Conservation (phyloP, 2,113 vertebrate species). For the Nanorana parkeri region DNA sequence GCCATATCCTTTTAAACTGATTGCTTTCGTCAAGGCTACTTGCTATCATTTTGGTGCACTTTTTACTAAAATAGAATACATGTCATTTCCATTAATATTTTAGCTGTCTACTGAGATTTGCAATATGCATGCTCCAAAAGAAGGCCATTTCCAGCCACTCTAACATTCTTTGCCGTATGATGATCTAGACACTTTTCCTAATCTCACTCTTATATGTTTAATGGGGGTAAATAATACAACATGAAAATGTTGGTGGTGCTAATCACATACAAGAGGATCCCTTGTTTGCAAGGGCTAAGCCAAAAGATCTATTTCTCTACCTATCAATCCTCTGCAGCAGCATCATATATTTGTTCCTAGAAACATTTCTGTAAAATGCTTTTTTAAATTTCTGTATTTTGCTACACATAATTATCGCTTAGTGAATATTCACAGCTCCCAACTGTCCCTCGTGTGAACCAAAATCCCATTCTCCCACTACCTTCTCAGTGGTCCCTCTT, state of each 20-base stretch:
- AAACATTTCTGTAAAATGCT: no score
- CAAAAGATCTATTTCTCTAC: no score
- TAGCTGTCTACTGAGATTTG: slow-evolving; percentile 64
- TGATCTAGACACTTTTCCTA: not conserved
- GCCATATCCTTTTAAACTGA: slow-evolving; percentile 92
- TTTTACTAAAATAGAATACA: slow-evolving; percentile 71
- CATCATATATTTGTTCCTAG: no score
- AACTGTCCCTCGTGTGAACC: no score
- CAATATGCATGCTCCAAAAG: slow-evolving; percentile 57
- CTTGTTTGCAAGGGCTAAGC: no score
- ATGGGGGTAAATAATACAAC: slow-evolving; percentile 18
- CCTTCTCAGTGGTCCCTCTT: no score
- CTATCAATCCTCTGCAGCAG: no score
- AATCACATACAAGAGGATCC: no score
- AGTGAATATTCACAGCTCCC: no score
- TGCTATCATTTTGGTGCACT: slow-evolving; percentile 84
- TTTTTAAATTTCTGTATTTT: no score
- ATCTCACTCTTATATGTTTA: slow-evolving; percentile 56
- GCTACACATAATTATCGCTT: no score
- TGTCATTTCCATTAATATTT: slow-evolving; percentile 69
- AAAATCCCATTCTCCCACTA: no score
- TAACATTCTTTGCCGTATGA: slow-evolving; percentile 23
- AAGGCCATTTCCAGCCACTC: slow-evolving; percentile 57
- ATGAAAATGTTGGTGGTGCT: not conserved
- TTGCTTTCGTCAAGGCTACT: slow-evolving; percentile 90